These are phyloP conservation scores for Semicossyphus pulcher DNA, from an alignment of 2,113 vertebrate genomes.

Conservation along the genomic window DNA sequence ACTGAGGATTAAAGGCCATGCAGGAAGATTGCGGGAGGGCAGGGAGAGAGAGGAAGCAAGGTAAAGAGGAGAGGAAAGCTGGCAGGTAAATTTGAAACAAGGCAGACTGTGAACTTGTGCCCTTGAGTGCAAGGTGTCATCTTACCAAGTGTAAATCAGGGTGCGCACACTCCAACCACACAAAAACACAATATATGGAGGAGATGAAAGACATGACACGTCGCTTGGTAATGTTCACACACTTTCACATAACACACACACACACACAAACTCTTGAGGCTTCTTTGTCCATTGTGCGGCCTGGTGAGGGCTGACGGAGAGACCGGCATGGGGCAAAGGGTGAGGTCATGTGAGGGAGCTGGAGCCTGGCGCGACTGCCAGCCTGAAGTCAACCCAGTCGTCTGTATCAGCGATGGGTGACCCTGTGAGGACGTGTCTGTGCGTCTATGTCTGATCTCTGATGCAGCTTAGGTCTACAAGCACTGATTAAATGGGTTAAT, in stretches of 20 bases:
- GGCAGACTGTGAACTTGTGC: conserved; percentile 43
- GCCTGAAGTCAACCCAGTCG: conserved; percentile 52
- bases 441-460: conserved; percentile 31
- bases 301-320: conserved; percentile 61
- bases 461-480: neutral
- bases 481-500: too few species aligned
- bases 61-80: conserved; percentile 5
- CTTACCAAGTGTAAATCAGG: conserved; percentile 28
- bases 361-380: conserved; percentile 71
- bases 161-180: conserved; percentile 22
- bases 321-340: conserved; percentile 49
- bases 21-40: conserved; percentile 12
- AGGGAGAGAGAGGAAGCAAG: conserved; percentile 12
- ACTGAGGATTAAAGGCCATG: conserved; percentile 50
- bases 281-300: conserved; percentile 74
- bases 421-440: conserved; percentile 15
- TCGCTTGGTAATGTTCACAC: conserved; percentile 35
- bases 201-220: conserved; percentile 23
- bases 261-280: conserved; percentile 30
- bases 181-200: conserved; percentile 17
- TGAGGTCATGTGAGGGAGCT: conserved; percentile 80
- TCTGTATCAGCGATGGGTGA: conserved; percentile 25
- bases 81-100: conserved; percentile 16
- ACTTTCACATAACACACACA: conserved; percentile 35
- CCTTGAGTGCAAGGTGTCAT: conserved; percentile 33